Conservation (phyloP, 2,797 vertebrate genomes). For the Crocidura indochinensis region DNA sequence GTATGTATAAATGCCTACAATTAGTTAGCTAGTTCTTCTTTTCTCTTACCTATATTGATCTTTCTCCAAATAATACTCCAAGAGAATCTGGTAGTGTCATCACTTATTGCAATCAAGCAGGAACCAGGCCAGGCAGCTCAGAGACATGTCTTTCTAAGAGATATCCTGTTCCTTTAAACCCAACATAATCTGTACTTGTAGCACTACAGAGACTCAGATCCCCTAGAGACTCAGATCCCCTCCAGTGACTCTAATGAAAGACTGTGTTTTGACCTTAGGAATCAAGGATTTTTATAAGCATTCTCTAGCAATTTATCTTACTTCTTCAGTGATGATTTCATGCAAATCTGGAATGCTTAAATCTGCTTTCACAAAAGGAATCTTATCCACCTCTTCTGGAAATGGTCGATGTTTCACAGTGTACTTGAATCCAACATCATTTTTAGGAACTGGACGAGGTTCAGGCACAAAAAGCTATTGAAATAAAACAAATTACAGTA, state of each 20-base stretch:
- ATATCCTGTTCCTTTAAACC: not conserved
- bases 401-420: slow-evolving; percentile 95
- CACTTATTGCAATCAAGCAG: not conserved
- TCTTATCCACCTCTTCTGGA: slow-evolving; percentile 98
- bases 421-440: slow-evolving; percentile 92
- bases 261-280: not conserved
- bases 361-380: slow-evolving; percentile 95
- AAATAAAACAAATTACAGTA: slow-evolving; percentile 71
- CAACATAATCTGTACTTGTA: slow-evolving; percentile 5
- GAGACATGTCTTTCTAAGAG: slow-evolving; percentile 19
- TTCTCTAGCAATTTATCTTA: slow-evolving; percentile 85
- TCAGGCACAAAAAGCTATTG: slow-evolving; percentile 94
- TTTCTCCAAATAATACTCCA: slow-evolving; percentile 31
- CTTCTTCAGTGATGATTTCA: slow-evolving; percentile 93
- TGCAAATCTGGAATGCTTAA: slow-evolving; percentile 95
- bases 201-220: not conserved
- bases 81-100: slow-evolving; percentile 15
- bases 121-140: not conserved
- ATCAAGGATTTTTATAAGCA: slow-evolving; percentile 11
- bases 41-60: not conserved
- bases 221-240: not conserved
- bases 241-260: slow-evolving; percentile 34
- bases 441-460: slow-evolving; percentile 90
- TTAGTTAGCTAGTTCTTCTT: slow-evolving; percentile 13
- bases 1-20: slow-evolving; percentile 27